A percentile compares a stretch with the other conserved stretches of the same genome.
These are phyloP conservation scores for Mellilla xanthometata DNA, from an alignment of 2,888 invertebrate species.

Conservation along the genomic window DNA sequence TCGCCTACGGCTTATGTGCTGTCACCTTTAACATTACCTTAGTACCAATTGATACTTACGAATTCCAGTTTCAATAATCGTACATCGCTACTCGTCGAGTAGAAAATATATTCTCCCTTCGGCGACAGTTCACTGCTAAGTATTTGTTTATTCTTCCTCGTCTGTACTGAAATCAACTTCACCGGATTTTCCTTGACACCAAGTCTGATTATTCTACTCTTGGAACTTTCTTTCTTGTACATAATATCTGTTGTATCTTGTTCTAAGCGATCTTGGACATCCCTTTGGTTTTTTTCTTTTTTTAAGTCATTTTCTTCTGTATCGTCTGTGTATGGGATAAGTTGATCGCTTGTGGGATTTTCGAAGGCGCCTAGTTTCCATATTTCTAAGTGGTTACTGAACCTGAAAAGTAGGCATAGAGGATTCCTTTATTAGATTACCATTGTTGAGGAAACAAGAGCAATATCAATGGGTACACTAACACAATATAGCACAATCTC, in stretches of 20 bases:
- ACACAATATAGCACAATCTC: no score
- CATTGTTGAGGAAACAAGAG: no score
- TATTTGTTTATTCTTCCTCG: conserved; percentile 86
- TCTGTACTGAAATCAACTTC: conserved; percentile 86
- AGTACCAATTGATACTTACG: conserved; percentile 55
- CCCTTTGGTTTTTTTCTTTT: conserved; percentile 33
- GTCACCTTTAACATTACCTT: no score
- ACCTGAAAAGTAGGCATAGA: conserved; percentile 51
- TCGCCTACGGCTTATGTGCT: no score
- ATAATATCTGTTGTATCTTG: conserved; percentile 50
- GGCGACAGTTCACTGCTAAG: conserved; percentile 87
- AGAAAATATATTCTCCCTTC: conserved; percentile 88
- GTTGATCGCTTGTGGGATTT: conserved; percentile 83
- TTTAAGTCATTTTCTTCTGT: conserved; percentile 7
- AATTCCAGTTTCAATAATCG: conserved; percentile 86
- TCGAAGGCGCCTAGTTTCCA: conserved; percentile 81
- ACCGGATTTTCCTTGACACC: conserved; percentile 80
- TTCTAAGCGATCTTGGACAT: conserved; percentile 47
- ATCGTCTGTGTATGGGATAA: conserved; percentile 42
- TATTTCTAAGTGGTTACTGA: conserved; percentile 75
- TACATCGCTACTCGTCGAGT: conserved; percentile 86
- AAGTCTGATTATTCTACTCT: conserved; percentile 38
- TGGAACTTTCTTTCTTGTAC: conserved; percentile 18
- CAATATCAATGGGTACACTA: no score
- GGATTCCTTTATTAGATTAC: no score